Evolutionary conservation across 2,113 vertebrate species (phyloP).

Genomic region (Bettongia penicillata): DNA sequence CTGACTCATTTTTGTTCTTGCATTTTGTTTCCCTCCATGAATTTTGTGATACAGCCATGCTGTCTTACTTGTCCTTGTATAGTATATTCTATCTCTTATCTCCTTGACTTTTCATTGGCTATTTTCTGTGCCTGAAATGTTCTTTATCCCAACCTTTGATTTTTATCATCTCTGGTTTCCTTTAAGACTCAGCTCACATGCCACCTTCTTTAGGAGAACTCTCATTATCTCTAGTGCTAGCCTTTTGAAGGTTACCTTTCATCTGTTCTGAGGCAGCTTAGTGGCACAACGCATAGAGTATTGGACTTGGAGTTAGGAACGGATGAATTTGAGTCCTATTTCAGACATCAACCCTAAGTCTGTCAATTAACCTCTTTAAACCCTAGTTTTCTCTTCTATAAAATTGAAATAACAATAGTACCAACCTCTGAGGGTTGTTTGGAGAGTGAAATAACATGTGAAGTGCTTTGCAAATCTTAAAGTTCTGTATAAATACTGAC

Average conservation of each 20-base stretch:
- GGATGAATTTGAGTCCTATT: too few species aligned
- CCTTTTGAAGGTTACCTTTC: background rate
- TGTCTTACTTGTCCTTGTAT: background rate
- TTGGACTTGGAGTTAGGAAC: background rate
- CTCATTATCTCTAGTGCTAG: background rate
- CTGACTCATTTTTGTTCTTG: too few species aligned
- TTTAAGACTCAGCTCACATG: background rate
- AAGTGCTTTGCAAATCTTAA: background rate
- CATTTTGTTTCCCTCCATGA: too few species aligned
- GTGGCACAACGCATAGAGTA: background rate
- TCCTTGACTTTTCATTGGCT: background rate
- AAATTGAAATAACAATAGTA: too few species aligned
- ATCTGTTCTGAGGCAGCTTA: background rate
- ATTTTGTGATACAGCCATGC: too few species aligned
- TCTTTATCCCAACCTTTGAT: background rate
- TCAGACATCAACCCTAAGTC: too few species aligned
- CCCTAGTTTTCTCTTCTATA: too few species aligned
- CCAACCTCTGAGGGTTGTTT: too few species aligned
- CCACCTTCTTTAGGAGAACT: background rate
- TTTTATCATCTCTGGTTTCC: background rate
- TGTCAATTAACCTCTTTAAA: too few species aligned
- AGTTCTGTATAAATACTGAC: background rate
- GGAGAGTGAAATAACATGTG: background rate
- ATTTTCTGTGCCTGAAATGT: background rate
- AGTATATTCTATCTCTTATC: too few species aligned